Base-by-base conservation (phyloP, 2,888 invertebrate species). In the Agrotis ipsilon region DNA sequence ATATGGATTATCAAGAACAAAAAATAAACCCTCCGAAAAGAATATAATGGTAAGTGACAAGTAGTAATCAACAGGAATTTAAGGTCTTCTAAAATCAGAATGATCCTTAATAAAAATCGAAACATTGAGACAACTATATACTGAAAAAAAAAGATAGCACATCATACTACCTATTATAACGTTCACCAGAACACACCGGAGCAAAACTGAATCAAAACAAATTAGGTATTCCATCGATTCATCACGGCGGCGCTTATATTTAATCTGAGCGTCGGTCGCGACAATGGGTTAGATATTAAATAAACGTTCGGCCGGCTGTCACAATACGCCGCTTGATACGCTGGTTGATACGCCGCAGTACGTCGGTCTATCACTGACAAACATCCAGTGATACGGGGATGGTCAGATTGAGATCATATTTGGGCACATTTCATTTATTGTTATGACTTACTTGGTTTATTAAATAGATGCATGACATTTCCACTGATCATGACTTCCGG, bases 221-320 rank as follows among this genome's bases (percentile, higher is more conserved):
- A 81, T 68, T 68, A 63, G 13, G n/a, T 68, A 68, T 62, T 51
- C 69, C 55, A 81, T 76, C 60, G 46, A 55, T 76, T 68, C 48
- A 68, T 76, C 61, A 54, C 48, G 51, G 59, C 46, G 39, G 81
- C 39, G 81, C 39, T 75, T 76, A 60, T 60, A 77, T 64, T 81
- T 76, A 57, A 81, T 69, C 77, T 27, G 57, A 39, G 43, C 52
- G 68, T 32, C 43, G 32, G 48, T 6, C 21, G 27, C n/a, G 19
- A 61, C 66, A 64, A 68, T 55, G 74, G 69, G 72, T 51, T 73
- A 60, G 81, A 80, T 75, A 75, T 63, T 75, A 76, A 81, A 81
- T 84, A 83, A 85, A 85, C 79, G 71, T 60, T 64, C 52, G 32
- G 32, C 39, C 73, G 71, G 66, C 86, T 83, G 84, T 77, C 74